A percentile compares a stretch with the other conserved stretches of the same genome.
These are phyloP conservation scores for Pantelozetes paolii DNA, from an alignment of 2,888 invertebrate species.

Conservation along the genomic window DNA sequence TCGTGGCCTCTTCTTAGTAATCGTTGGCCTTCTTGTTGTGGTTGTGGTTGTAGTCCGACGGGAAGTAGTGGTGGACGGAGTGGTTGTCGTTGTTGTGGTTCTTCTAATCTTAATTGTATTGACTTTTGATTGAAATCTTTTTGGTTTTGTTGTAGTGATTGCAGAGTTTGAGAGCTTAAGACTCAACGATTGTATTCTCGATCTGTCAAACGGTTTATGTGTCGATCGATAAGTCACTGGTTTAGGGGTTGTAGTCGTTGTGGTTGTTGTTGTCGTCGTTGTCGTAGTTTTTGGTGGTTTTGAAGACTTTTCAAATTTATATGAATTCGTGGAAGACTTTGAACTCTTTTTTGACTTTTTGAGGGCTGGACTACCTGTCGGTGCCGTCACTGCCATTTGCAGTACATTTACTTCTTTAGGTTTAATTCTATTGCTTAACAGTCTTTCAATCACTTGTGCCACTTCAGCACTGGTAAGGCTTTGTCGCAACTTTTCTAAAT, in stretches of 20 bases:
- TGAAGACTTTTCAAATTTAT: not conserved
- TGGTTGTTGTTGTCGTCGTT: not conserved
- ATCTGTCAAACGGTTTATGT: not conserved
- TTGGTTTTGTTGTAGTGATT: constrained; percentile 11
- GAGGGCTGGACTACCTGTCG: constrained; percentile 8
- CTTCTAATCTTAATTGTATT: constrained; percentile 22
- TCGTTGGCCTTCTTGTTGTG: not conserved
- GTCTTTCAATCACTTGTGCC: constrained; percentile 41
- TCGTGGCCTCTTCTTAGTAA: not conserved
- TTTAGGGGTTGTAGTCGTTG: constrained; percentile 10
- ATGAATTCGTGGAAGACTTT: not conserved
- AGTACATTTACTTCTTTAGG: constrained; percentile 14
- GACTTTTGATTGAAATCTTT: not conserved
- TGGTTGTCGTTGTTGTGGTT: constrained; percentile 7
- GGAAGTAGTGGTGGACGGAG: not conserved
- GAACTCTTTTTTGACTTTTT: not conserved
- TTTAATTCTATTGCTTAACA: constrained; percentile 29
- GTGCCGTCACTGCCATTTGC: constrained; percentile 42
- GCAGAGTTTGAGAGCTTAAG: not conserved
- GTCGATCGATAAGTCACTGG: not conserved
- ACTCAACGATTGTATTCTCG: constrained; percentile 24
- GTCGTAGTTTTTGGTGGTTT: not conserved
- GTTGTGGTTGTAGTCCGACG: not conserved
- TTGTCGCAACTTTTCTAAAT: constrained; percentile 32
- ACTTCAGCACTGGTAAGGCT: constrained; percentile 33